phyloP scores from a whole-genome alignment of 1,140 invertebrate genomes.

The Mamestra configurata region DNA sequence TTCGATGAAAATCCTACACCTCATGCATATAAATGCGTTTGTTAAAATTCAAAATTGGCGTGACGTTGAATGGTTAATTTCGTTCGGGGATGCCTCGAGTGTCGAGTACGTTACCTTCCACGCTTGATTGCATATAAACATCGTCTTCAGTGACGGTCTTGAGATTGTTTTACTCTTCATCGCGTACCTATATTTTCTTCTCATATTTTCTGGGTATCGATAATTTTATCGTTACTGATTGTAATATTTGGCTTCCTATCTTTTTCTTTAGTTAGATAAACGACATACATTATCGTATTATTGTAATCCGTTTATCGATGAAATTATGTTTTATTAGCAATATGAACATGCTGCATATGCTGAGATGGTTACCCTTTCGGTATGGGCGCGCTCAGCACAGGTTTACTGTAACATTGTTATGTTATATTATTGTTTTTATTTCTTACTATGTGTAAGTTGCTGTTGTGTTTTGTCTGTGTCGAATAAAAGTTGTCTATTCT shows the following conservation, averaged over 20 bases:
- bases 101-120: not conserved
- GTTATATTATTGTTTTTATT: no score
- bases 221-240: not conserved
- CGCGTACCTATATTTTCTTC: not conserved
- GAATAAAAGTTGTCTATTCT: no score
- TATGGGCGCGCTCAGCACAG: no score
- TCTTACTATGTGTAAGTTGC: no score
- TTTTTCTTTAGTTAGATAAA: not conserved
- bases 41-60: slow-evolving; percentile 56
- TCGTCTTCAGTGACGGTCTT: not conserved
- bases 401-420: no score
- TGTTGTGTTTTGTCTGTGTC: no score
- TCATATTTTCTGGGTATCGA: not conserved
- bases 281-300: no score
- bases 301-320: no score
- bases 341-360: no score
- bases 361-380: no score
- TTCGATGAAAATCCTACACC: slow-evolving; percentile 55
- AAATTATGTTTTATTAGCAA: no score
- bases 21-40: slow-evolving; percentile 61
- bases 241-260: not conserved
- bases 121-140: slow-evolving; percentile 33
- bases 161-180: not conserved
- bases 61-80: slow-evolving; percentile 51
- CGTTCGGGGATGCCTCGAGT: slow-evolving; percentile 7